These are phyloP conservation scores for Astyanax mexicanus DNA, from an alignment of 2,797 vertebrate genomes.

Conservation along the genomic window DNA sequence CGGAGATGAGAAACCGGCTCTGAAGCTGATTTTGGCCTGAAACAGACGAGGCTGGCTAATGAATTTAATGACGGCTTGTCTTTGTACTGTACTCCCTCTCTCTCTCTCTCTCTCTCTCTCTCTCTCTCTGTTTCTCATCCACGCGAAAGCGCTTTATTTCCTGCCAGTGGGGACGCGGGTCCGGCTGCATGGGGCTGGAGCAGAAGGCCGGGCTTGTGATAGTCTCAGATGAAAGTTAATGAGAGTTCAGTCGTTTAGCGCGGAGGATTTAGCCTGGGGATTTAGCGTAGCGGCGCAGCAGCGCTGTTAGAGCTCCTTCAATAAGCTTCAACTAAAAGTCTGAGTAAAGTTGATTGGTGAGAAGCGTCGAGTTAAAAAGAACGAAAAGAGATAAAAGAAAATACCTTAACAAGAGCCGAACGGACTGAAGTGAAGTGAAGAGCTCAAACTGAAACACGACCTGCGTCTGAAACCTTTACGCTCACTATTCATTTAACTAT, in stretches of 20 bases:
- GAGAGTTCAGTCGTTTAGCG: conserved; percentile 29
- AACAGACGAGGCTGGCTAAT: conserved; percentile 49
- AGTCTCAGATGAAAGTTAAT: conserved; percentile 28
- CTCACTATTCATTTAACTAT: too few relatives aligned
- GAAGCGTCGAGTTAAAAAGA: neutral
- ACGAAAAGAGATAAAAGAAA: neutral
- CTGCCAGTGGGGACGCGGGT: conserved; percentile 38
- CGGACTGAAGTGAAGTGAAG: neutral
- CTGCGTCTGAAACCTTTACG: neutral
- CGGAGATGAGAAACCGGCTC: conserved; percentile 4
- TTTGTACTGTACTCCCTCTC: conserved; percentile 33
- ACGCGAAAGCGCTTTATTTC: conserved; percentile 4
- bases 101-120: conserved; percentile 44
- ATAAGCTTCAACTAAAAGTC: neutral
- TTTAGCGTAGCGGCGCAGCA: neutral
- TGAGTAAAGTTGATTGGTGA: neutral
- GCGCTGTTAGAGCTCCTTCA: neutral
- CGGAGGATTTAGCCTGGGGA: neutral
- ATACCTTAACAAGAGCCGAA: neutral
- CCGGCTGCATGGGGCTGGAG: conserved; percentile 23
- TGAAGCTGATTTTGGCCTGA: conserved; percentile 42
- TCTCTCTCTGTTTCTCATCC: conserved; percentile 43
- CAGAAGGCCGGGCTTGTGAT: conserved; percentile 19
- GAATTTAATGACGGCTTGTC: conserved; percentile 49
- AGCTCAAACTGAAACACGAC: neutral